These are phyloP conservation scores for Xestia c-nigrum DNA, from an alignment of 2,888 invertebrate genomes.

Conservation along the genomic window DNA sequence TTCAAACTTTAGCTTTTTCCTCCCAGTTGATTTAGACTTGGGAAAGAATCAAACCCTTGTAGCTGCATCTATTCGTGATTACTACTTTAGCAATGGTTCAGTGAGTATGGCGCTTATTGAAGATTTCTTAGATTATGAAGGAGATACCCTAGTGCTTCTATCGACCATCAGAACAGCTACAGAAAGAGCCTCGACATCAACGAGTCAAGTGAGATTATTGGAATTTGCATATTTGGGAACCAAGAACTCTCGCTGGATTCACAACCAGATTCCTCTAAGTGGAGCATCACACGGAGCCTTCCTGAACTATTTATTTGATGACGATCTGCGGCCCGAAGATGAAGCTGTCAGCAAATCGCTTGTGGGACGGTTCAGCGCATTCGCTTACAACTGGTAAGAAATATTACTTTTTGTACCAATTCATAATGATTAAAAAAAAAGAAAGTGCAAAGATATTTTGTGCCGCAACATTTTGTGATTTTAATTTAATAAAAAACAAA, in stretches of 20 bases:
- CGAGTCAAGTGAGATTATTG: conserved; percentile 75
- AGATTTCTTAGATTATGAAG: conserved; percentile 83
- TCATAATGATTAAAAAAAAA: background rate
- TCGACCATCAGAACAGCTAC: conserved; percentile 78
- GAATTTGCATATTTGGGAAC: conserved; percentile 82
- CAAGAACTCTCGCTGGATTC: conserved; percentile 78
- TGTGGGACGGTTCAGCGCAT: conserved; percentile 73
- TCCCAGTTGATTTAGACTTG: conserved; percentile 80
- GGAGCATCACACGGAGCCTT: conserved; percentile 83
- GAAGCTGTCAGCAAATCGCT: conserved; percentile 69
- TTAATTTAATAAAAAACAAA: background rate
- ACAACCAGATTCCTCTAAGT: conserved; percentile 75
- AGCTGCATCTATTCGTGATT: conserved; percentile 72
- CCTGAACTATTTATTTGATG: conserved; percentile 81
- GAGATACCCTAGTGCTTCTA: conserved; percentile 80
- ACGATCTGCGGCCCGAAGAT: conserved; percentile 74
- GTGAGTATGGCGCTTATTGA: conserved; percentile 78
- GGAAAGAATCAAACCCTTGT: conserved; percentile 69
- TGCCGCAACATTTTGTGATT: background rate
- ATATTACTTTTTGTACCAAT: background rate
- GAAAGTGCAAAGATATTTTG: no score
- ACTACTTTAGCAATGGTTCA: conserved; percentile 77
- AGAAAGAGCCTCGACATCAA: conserved; percentile 79
- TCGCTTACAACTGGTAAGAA: conserved; percentile 82
- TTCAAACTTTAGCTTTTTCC: conserved; percentile 79